phyloP scores from a whole-genome alignment of 2,888 invertebrate species.

The Cerastis leucographa region DNA sequence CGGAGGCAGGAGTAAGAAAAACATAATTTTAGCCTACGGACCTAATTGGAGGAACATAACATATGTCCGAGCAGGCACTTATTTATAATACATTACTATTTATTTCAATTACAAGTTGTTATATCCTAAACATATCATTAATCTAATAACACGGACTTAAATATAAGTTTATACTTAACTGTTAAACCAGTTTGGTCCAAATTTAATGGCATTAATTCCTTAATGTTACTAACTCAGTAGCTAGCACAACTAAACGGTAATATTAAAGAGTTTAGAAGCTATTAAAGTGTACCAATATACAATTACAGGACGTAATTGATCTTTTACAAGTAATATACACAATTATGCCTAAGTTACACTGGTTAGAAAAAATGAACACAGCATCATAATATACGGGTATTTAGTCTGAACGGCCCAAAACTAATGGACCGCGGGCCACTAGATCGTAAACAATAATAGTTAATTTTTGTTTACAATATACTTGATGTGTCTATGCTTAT shows the following conservation, averaged over 20 bases:
- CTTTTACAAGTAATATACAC: constrained; percentile 12
- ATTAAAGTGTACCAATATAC: constrained; percentile 20
- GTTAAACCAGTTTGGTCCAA: constrained; percentile 10
- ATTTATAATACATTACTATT: not conserved
- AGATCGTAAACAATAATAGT: too few species aligned
- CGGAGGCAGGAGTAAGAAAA: not conserved
- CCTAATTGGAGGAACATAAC: not conserved
- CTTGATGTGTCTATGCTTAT: too few species aligned
- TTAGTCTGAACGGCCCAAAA: too few species aligned
- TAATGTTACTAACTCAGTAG: constrained; percentile 19
- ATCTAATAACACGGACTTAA: constrained; percentile 10
- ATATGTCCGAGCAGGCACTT: not conserved
- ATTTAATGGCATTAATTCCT: not conserved
- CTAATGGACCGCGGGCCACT: too few species aligned
- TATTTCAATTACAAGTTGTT: constrained; percentile 27
- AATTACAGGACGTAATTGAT: constrained; percentile 32
- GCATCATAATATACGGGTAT: too few species aligned
- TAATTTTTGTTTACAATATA: too few species aligned
- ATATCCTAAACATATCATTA: constrained; percentile 28
- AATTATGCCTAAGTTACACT: too few species aligned
- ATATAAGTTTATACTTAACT: not conserved
- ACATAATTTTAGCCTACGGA: not conserved
- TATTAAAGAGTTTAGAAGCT: constrained; percentile 1
- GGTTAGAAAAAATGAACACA: not conserved
- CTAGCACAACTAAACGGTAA: not conserved